A percentile compares a stretch with the other conserved stretches of the same genome.
Evolutionary conservation across 2,888 invertebrate species (phyloP).

Genomic region (Isotomurus palustris): DNA sequence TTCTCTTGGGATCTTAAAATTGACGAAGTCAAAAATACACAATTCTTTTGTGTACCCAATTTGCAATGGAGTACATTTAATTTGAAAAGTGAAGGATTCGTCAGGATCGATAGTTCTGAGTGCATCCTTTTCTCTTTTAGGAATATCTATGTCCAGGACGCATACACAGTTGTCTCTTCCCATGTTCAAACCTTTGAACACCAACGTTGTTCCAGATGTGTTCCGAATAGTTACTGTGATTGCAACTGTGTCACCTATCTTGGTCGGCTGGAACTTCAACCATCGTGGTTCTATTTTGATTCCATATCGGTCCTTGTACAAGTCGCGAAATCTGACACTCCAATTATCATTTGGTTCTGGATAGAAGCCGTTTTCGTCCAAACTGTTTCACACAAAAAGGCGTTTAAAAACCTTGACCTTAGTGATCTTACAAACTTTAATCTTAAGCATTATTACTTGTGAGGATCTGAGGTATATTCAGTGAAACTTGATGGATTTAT

Average conservation of each 20-base stretch:
- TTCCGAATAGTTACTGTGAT: constrained; percentile 27
- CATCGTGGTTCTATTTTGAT: constrained; percentile 24
- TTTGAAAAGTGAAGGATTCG: constrained; percentile 52
- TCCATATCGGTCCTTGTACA: constrained; percentile 27
- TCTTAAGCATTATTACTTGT: background rate
- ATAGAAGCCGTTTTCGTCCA: constrained; percentile 1
- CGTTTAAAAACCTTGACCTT: background rate
- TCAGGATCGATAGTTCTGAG: constrained; percentile 52
- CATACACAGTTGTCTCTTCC: constrained; percentile 29
- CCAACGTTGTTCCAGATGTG: background rate
- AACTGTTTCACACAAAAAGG: background rate
- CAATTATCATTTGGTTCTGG: constrained; percentile 2
- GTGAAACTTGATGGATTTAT: constrained; percentile 48
- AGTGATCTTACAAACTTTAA: background rate
- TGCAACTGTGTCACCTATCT: constrained; percentile 13
- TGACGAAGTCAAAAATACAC: constrained; percentile 59
- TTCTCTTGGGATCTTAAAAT: constrained; percentile 60
- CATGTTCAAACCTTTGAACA: constrained; percentile 11
- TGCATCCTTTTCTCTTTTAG: constrained; percentile 46
- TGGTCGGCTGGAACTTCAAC: constrained; percentile 15
- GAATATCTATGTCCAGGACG: constrained; percentile 22
- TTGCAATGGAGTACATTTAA: constrained; percentile 58
- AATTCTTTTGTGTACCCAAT: constrained; percentile 61
- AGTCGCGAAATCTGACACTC: constrained; percentile 8
- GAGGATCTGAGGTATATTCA: constrained; percentile 17